Evolutionary conservation across 1,140 invertebrate genomes (phyloP).

Genomic region (Thereuonema tuberculata): DNA sequence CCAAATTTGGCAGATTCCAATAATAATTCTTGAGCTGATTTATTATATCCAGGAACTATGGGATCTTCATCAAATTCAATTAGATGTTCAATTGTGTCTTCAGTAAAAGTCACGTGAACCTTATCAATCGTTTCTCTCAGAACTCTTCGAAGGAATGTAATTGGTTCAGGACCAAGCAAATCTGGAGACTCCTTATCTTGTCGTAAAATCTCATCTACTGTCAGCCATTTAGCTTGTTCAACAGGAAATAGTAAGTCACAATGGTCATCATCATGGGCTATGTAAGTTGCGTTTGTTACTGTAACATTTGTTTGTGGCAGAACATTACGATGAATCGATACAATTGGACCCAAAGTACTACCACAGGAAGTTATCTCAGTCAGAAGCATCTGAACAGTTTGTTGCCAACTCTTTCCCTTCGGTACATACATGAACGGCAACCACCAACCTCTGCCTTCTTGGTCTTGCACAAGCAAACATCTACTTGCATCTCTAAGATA

Average conservation of each 20-base stretch:
- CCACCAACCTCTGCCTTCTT: no score
- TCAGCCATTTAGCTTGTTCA: no score
- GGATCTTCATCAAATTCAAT: background rate
- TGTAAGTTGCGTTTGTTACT: background rate
- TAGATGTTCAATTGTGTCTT: background rate
- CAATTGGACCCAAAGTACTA: background rate
- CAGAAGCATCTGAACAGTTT: no score
- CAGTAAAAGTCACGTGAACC: no score
- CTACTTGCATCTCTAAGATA: no score
- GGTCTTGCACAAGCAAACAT: no score
- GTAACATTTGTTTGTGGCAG: background rate
- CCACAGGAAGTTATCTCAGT: no score
- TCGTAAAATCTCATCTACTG: background rate
- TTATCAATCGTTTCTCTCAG: no score
- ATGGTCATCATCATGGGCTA: background rate
- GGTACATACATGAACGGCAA: no score
- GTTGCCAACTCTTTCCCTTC: no score
- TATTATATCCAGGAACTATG: background rate
- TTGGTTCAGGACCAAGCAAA: background rate
- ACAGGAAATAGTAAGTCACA: background rate
- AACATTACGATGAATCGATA: background rate
- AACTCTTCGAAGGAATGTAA: background rate
- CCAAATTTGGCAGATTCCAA: slow-evolving; percentile 28
- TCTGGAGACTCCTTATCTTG: background rate
- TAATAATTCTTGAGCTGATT: slow-evolving; percentile 21